Evolutionary conservation across 2,888 invertebrate genomes (phyloP).

Genomic region (Neoaliturus tenellus): DNA sequence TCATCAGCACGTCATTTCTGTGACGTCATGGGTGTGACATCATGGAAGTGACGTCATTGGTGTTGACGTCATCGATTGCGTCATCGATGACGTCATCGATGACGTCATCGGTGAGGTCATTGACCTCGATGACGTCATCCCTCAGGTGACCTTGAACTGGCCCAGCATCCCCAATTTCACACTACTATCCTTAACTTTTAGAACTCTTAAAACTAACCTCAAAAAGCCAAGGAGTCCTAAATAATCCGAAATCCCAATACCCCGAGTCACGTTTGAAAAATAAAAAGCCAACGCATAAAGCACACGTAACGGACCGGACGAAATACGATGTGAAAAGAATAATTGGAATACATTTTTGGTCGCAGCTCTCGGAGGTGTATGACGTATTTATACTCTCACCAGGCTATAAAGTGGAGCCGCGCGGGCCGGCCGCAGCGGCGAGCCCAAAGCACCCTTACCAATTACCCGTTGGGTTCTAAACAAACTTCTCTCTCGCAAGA

Average conservation of each 20-base stretch:
- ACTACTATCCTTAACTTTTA: no score
- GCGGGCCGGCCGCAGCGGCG: background rate
- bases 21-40: no score
- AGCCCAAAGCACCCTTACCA: constrained; percentile 27
- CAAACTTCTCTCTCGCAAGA: constrained; percentile 34
- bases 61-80: no score
- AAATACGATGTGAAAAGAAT: constrained; percentile 12
- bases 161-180: no score
- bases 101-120: no score
- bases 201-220: background rate
- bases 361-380: no score
- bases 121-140: no score
- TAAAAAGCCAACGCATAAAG: background rate
- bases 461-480: constrained; percentile 19
- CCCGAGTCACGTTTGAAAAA: background rate
- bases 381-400: background rate
- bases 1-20: no score
- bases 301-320: background rate
- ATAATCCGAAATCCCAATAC: background rate
- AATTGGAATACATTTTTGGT: constrained; percentile 16
- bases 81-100: no score
- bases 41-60: no score
- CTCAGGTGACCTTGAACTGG: no score
- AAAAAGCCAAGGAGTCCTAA: background rate
- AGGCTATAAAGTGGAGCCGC: background rate